Base-by-base conservation (phyloP, 2,113 vertebrate genomes). In the Cromileptes altivelis region DNA sequence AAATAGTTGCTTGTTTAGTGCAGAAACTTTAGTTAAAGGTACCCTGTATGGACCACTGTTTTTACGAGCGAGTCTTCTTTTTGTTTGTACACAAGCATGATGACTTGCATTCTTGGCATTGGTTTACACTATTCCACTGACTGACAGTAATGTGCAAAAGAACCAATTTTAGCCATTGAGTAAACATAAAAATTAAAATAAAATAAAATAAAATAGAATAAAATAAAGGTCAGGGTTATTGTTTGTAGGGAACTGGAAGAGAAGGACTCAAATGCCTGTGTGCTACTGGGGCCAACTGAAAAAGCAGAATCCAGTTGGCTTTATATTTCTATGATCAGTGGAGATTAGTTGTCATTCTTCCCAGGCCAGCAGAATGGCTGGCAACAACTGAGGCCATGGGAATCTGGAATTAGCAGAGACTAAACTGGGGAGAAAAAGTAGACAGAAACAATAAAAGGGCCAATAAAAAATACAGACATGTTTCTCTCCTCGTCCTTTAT, bases 291-390 rank as follows among this genome's bases (percentile, higher is more conserved):
- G 7, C 0, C 4, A 71, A 70, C 37, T 33, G 5, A 60, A 69
- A 42, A 67, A 33, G 12, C 11, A 3, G n/a, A 17, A 70, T 78
- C 10, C 42, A 21, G 18, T 61, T 56, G 18, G 52, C 14, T 25
- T 53, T 27, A 25, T 25, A 42, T 21, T 23, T 53, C 37, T 76
- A n/a, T 68, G 62, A 77, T 14, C 33, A 45, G 23, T 56, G 33
- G 18, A 21, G 12, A 25, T 47, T 1, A 33, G 13, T 62, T 12
- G 17, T 53, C 21, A 25, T 57, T 57, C 27, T 50, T 58, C 25
- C 19, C 49, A 40, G 23, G 73, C 70, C 9, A 75, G 58, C n/a
- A 57, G 17, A 61, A 70, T 40, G 42, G 45, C 40, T 55, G 8
- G 1, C 15, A 75, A n/a, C 33, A 50, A 62, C 9, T 60, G 3